Conservation (phyloP, 1,140 invertebrate genomes). For the Mesaphorura yosii region DNA sequence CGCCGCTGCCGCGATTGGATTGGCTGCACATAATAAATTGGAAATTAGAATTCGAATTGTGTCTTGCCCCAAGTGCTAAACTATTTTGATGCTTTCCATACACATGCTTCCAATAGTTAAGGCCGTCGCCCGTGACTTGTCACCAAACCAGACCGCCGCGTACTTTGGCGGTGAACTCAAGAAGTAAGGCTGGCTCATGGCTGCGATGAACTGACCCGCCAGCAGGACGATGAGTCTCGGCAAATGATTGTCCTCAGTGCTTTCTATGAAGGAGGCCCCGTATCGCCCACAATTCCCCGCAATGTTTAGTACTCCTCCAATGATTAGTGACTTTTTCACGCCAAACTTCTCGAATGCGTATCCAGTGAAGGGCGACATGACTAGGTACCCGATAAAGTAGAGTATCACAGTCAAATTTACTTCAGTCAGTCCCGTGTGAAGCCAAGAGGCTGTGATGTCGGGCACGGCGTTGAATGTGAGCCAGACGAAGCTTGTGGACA, state of each 20-base stretch:
- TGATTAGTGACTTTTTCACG: slow-evolving; percentile 7
- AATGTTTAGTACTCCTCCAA: slow-evolving; percentile 17
- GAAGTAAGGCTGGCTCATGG: slow-evolving; percentile 18
- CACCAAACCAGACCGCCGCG: slow-evolving; percentile 26
- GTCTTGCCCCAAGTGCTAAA: too few relatives aligned
- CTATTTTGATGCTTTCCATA: not conserved
- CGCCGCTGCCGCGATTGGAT: slow-evolving; percentile 14
- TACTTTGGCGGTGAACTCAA: slow-evolving; percentile 22
- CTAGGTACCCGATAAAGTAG: slow-evolving; percentile 17
- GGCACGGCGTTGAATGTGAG: slow-evolving; percentile 22
- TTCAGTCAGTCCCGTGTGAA: slow-evolving; percentile 13
- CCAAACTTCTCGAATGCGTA: slow-evolving; percentile 24
- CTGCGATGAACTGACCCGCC: slow-evolving; percentile 24
- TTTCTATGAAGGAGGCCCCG: slow-evolving; percentile 11
- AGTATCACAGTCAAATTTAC: slow-evolving; percentile 17
- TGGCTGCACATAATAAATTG: slow-evolving; percentile 11
- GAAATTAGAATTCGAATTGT: too few relatives aligned
- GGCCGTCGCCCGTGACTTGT: slow-evolving; percentile 11
- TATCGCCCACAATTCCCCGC: slow-evolving; percentile 16
- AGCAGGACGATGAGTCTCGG: slow-evolving; percentile 5
- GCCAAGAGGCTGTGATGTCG: slow-evolving; percentile 12
- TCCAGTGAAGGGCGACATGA: slow-evolving; percentile 16
- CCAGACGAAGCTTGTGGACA: slow-evolving; percentile 22
- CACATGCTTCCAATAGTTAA: slow-evolving; percentile 21
- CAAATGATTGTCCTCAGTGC: not conserved